Evolutionary conservation across 2,113 vertebrate genomes (phyloP), one percentile per base, ranked within the genome.

Genomic region (Trachemys scripta): DNA sequence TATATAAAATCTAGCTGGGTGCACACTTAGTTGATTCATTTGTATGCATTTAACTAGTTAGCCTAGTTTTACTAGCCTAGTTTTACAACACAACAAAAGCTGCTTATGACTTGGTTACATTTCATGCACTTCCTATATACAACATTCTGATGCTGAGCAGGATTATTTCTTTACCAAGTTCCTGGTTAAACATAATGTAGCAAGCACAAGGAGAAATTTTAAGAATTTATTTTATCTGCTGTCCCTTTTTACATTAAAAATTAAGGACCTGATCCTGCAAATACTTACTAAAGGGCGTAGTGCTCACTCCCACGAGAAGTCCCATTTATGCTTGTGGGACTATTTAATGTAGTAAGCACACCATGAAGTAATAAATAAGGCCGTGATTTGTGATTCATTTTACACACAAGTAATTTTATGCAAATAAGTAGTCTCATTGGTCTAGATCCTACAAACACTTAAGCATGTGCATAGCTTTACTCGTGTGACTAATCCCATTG

Each of bases 11-110:
- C 82, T 94, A 97, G 95, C 95, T 96, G 94, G 62, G 88, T 96
- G 90, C 80, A 13, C 1, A 0, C 56, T 90, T 89, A 87, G 80
- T 86, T 56, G 54, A 87, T 96, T 96, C 85, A 97, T 97, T 97
- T 95, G 92, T 96, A 95, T 96, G 94, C 96, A 1, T 89, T 92
- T 96, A 97, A 95, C 89, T 97, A 93, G 92, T 92, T 96, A 95
- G 96, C 96, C 95, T 97, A 96, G 93, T 96, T 97, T 94, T 85
- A 76, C 89, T 96, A 95, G 96, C 96, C 95, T 97, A 96, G 93
- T 96, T 97, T 94, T 85, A 76, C 89, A 79, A 56, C 76, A 90
- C 76, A 80, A 80, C 88, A 92, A 97, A 94, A 94, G 93, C 93
- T 92, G 88, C 90, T 94, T 93, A 94, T 97, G 88, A 81, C 90